These are phyloP conservation scores for Strix aluco DNA, from an alignment of 2,113 vertebrate species.

Conservation along the genomic window DNA sequence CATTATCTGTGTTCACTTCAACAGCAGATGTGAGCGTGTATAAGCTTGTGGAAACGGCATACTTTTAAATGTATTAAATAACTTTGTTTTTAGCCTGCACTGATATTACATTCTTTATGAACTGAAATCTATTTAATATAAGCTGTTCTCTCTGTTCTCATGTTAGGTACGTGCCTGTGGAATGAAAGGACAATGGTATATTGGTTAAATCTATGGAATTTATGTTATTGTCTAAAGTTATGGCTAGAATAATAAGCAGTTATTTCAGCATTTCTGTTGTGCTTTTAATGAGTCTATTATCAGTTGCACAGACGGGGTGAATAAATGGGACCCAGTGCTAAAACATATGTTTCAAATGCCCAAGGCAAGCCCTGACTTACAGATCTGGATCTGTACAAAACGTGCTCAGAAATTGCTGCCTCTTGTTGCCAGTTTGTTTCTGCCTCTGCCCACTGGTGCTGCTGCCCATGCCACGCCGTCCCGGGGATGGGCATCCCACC, in stretches of 20 bases:
- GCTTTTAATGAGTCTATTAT: slow-evolving; percentile 7
- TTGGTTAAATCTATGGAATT: neutral
- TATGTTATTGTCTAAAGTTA: slow-evolving; percentile 4
- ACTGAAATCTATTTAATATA: neutral
- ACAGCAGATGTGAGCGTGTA: neutral
- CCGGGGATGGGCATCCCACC: neutral
- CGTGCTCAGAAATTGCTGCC: neutral
- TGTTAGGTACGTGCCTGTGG: neutral
- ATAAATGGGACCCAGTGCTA: neutral
- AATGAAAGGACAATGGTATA: neutral
- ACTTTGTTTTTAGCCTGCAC: neutral
- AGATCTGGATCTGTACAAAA: neutral
- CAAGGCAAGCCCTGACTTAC: neutral
- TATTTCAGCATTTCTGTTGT: slow-evolving; percentile 3
- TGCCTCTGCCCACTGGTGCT: neutral
- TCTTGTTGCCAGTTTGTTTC: neutral
- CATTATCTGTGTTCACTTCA: neutral
- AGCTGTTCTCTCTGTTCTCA: neutral
- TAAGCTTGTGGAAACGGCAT: neutral
- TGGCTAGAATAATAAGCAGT: neutral
- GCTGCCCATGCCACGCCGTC: neutral
- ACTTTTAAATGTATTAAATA: neutral
- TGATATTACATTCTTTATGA: neutral
- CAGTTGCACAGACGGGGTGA: neutral
- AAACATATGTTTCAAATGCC: neutral